phyloP scores from a whole-genome alignment of 2,113 vertebrate species.

The Rhabdornis inornatus region DNA sequence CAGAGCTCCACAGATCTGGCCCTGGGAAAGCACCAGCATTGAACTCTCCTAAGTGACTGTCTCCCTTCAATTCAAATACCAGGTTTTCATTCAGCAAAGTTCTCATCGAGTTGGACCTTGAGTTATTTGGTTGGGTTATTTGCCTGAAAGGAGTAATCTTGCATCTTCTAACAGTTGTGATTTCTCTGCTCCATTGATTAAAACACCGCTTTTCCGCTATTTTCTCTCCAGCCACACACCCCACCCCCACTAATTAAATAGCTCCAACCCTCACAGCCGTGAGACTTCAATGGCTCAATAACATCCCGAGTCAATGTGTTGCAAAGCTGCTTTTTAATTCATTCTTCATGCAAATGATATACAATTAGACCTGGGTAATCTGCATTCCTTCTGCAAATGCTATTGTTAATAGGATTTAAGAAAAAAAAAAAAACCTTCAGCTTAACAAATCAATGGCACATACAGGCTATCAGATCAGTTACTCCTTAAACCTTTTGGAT shows the following conservation, averaged over 20 bases:
- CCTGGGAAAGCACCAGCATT: neutral
- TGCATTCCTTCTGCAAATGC: conserved; percentile 66
- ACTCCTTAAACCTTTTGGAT: conserved; percentile 62
- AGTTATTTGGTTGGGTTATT: conserved; percentile 46
- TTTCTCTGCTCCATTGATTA: conserved; percentile 60
- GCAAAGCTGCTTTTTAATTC: conserved; percentile 67
- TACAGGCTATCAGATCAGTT: conserved; percentile 66
- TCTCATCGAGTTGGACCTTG: conserved; percentile 37
- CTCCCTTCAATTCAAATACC: conserved; percentile 3
- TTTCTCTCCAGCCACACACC: conserved; percentile 42
- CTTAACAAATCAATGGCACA: conserved; percentile 65
- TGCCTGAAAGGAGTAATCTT: conserved; percentile 41
- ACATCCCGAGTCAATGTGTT: conserved; percentile 67
- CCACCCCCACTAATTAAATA: conserved; percentile 66
- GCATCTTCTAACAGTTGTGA: conserved; percentile 45
- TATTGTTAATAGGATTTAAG: conserved; percentile 65
- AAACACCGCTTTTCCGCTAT: conserved; percentile 48
- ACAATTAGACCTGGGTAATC: conserved; percentile 70
- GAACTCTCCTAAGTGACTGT: neutral
- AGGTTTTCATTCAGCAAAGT: conserved; percentile 34
- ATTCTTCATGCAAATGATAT: conserved; percentile 72
- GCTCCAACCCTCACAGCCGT: conserved; percentile 48
- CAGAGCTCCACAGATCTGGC: neutral
- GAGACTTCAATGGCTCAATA: conserved; percentile 66
- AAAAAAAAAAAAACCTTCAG: conserved; percentile 28